phyloP scores from a whole-genome alignment of 1,140 invertebrate species.

The Bombus pascuorum region DNA sequence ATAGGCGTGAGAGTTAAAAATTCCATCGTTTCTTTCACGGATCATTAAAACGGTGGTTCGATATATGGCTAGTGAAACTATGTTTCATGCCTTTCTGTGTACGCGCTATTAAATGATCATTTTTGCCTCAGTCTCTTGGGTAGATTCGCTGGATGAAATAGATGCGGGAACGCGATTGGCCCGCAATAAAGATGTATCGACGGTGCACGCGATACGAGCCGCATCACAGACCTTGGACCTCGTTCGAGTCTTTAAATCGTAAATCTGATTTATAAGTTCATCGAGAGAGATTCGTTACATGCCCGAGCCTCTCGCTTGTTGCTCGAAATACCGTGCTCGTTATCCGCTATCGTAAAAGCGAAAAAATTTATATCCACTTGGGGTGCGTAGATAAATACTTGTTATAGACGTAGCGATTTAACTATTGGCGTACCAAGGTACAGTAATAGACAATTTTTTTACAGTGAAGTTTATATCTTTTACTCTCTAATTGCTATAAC shows the following conservation, averaged over 20 bases:
- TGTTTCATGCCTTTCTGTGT: neutral
- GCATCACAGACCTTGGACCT: neutral
- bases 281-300: constrained; percentile 7
- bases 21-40: constrained; percentile 6
- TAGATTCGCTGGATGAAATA: constrained; percentile 1
- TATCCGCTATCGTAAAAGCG: neutral
- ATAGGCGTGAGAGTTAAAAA: constrained; percentile 4
- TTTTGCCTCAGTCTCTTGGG: neutral
- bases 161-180: constrained; percentile 11
- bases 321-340: constrained; percentile 24
- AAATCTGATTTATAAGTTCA: constrained; percentile 29
- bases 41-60: neutral
- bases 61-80: neutral
- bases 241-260: constrained; percentile 13
- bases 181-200: constrained; percentile 32
- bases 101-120: constrained; percentile 2
- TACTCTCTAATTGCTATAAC: too few relatives aligned
- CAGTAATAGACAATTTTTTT: neutral
- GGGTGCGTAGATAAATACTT: neutral
- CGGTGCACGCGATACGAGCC: neutral
- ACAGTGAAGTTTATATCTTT: too few relatives aligned
- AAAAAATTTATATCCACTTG: constrained; percentile 6
- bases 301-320: neutral
- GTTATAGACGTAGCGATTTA: neutral
- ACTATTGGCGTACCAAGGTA: neutral